Evolutionary conservation across 2,113 vertebrate genomes (phyloP).

Genomic region (Ceyx margarethae): DNA sequence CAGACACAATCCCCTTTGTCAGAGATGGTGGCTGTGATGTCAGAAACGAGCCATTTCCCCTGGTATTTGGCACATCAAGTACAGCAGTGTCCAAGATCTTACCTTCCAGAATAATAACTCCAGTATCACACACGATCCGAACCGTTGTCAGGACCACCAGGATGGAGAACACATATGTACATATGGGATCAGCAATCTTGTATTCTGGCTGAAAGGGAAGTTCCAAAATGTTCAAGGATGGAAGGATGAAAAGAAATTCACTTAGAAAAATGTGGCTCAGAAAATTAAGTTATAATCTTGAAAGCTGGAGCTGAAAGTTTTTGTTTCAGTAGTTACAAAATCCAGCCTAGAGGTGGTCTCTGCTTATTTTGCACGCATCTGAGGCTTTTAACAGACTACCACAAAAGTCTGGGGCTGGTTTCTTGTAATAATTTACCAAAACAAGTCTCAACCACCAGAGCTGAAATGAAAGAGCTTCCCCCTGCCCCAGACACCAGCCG

Average conservation of each 20-base stretch:
- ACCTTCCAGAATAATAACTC: constrained; percentile 94
- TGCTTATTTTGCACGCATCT: neutral
- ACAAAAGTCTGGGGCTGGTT: too few species aligned
- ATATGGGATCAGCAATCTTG: constrained; percentile 96
- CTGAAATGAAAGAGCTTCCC: neutral
- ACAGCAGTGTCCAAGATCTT: constrained; percentile 27
- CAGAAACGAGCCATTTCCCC: neutral
- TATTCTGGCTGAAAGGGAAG: constrained; percentile 87
- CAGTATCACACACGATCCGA: constrained; percentile 89
- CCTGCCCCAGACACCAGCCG: neutral
- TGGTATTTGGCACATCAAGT: neutral
- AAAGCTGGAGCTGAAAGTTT: neutral
- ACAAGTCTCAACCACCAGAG: neutral
- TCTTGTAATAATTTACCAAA: neutral
- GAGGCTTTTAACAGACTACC: neutral
- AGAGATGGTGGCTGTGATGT: neutral
- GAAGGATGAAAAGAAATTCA: neutral
- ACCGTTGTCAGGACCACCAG: constrained; percentile 93
- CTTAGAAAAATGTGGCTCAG: neutral
- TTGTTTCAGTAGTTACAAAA: neutral
- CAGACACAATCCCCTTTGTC: neutral
- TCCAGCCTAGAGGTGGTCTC: neutral
- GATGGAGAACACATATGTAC: constrained; percentile 94
- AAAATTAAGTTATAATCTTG: neutral
- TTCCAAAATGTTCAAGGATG: neutral